phyloP scores from a whole-genome alignment of 2,888 invertebrate genomes.

The Eulithis testata region DNA sequence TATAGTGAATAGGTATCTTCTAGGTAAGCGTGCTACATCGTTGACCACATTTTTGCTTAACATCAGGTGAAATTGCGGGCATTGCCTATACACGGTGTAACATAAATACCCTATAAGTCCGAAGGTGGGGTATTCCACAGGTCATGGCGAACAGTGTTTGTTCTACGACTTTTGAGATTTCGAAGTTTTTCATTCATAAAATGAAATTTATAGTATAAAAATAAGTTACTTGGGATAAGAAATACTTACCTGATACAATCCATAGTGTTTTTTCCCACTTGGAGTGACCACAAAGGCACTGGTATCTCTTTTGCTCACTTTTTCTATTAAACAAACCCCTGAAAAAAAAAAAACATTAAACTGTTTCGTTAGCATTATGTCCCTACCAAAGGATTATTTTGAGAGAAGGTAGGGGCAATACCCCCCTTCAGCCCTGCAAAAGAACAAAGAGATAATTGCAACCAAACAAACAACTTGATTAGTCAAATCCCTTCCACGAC shows the following conservation, averaged over 20 bases:
- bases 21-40: too few species aligned
- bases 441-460: constrained; percentile 22
- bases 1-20: too few species aligned
- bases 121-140: too few species aligned
- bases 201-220: too few species aligned
- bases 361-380: not conserved
- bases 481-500: constrained; percentile 31
- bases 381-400: not conserved
- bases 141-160: too few species aligned
- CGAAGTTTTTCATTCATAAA: too few species aligned
- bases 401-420: not conserved
- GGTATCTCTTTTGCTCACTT: constrained; percentile 74
- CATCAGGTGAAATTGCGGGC: too few species aligned
- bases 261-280: constrained; percentile 70
- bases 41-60: too few species aligned
- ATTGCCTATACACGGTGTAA: too few species aligned
- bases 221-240: not conserved
- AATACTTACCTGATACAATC: constrained; percentile 71
- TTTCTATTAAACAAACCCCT: constrained; percentile 80
- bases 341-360: constrained; percentile 16
- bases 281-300: constrained; percentile 53
- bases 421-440: not conserved
- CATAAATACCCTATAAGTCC: too few species aligned
- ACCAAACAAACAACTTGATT: constrained; percentile 38
- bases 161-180: too few species aligned